Base-by-base conservation (phyloP, 1,140 invertebrate species). In the Sycophaga agraensis region DNA sequence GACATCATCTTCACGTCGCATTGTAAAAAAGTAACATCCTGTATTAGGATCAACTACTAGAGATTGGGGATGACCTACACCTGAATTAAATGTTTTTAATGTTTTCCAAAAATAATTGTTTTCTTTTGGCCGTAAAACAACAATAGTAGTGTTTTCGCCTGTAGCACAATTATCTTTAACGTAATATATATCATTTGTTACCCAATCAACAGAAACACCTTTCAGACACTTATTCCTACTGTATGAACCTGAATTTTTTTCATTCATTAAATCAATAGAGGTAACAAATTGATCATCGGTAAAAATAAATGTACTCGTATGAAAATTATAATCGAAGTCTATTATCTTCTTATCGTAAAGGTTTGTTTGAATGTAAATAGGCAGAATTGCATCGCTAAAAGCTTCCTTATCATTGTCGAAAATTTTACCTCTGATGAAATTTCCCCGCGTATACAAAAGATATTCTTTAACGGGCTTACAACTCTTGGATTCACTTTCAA, bases 321-420 rank as follows among this genome's bases (percentile, higher is more conserved):
- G 14, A 12, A 24, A 59, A 16, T 59, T 51, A n/a, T 42, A 59
- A 21, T 59, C 57, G 5, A 59, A 59, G 16, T 59, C 37, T 0
- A 59, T 34, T 7, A 35, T 43, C 3, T 17, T 28, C 37, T 59
- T 59, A 4, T 39, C 9, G 3, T 21, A 4, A 1, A 59, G 16
- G 2, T 50, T 11, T 0, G 16, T 2, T 8, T 40, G 19, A 9
- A 59, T 4, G 6, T 6, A 22, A n/a, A 59, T 34, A 2, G 57
- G 57, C 5, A 22, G 1, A 4, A 59, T 59, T 4, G 57, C 35
- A 24, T 59, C 57, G 46, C 0, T 22, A 22, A 59, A 59, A 2
- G 21, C 8, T 2, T 28, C 19, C 1, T 14, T 19, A 3, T 14
- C 12, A 26, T 8, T 4, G 17, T 46, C 17, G 0, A 56, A 12